Conservation (phyloP, 1,140 invertebrate genomes). For the Lepidostoma basale region DNA sequence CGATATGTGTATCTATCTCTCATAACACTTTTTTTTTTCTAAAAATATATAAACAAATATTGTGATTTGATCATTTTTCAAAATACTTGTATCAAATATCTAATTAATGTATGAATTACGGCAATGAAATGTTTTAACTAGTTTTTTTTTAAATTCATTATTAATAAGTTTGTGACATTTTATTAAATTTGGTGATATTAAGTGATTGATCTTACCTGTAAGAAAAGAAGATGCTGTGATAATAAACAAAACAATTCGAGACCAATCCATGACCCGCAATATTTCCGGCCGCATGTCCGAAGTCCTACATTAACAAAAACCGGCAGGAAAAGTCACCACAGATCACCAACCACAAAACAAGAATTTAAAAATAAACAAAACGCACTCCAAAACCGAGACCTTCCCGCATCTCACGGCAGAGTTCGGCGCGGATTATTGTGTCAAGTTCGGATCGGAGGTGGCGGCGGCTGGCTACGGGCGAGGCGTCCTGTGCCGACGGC, state of each 20-base stretch:
- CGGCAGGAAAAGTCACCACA: constrained; percentile 9
- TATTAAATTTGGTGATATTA: too few relatives aligned
- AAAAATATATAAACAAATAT: too few relatives aligned
- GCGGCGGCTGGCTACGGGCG: neutral
- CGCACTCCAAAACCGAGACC: neutral
- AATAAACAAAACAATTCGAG: constrained; percentile 20
- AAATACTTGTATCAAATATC: too few relatives aligned
- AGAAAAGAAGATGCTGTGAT: constrained; percentile 2
- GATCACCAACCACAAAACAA: neutral
- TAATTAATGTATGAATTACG: too few relatives aligned
- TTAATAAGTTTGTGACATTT: too few relatives aligned
- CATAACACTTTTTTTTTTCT: too few relatives aligned
- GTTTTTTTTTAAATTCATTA: too few relatives aligned
- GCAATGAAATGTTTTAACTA: too few relatives aligned
- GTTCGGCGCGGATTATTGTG: neutral
- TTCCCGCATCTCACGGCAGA: constrained; percentile 9
- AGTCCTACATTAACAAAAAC: constrained; percentile 35
- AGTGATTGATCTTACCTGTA: constrained; percentile 18
- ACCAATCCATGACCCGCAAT: constrained; percentile 17
- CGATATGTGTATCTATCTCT: too few relatives aligned
- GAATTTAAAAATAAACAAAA: constrained; percentile 30
- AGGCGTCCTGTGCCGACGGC: neutral
- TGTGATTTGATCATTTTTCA: too few relatives aligned
- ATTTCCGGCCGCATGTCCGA: constrained; percentile 16
- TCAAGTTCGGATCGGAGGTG: constrained; percentile 17